Percentiles rank a stretch among this genome's conserved stretches.
These are phyloP conservation scores for Lacanobia wlatinum DNA, from an alignment of 2,888 invertebrate genomes.

Conservation along the genomic window DNA sequence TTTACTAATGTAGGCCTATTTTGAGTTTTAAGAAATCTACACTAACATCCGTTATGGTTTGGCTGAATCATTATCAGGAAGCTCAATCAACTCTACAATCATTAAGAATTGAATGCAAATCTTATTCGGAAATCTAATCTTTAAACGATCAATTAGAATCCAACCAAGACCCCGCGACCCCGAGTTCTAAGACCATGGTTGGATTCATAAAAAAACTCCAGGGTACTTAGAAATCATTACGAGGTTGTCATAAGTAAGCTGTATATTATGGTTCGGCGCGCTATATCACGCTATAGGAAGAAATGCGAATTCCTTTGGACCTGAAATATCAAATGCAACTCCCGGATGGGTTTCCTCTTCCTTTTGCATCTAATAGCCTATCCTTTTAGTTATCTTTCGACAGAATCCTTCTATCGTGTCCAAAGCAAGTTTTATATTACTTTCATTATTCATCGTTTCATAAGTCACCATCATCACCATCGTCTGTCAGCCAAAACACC, in stretches of 20 bases:
- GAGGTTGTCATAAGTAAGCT: not conserved
- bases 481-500: not conserved
- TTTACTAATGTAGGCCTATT: not conserved
- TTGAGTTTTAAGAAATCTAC: not conserved
- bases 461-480: not conserved
- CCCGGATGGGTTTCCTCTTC: no score
- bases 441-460: no score
- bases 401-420: not conserved
- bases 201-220: not conserved
- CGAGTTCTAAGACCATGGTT: slow-evolving; percentile 5
- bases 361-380: not conserved
- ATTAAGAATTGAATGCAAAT: not conserved
- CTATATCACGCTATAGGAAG: not conserved
- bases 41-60: not conserved
- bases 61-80: not conserved
- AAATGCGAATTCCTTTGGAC: not conserved
- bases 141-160: not conserved
- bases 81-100: not conserved
- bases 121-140: not conserved
- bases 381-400: not conserved
- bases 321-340: not conserved
- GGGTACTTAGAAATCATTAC: not conserved
- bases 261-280: not conserved
- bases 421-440: no score
- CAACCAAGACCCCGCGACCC: not conserved